Conservation (phyloP, 2,797 vertebrate species). For the Catamblyrhynchus diadema region DNA sequence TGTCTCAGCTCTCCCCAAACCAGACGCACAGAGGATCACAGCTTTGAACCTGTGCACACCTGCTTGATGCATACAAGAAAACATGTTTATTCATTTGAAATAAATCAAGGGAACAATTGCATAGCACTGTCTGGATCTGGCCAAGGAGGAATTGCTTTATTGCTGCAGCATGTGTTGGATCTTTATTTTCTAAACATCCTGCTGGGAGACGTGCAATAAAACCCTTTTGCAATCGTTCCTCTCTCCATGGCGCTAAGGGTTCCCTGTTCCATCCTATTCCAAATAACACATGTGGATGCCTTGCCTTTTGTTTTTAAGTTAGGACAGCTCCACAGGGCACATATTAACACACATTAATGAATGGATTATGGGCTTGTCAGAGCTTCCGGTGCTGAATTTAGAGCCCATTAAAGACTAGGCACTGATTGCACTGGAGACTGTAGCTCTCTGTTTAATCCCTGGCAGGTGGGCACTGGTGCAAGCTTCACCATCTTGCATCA, state of each 20-base stretch:
- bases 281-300: constrained; percentile 12
- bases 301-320: constrained; percentile 56
- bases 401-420: constrained; percentile 36
- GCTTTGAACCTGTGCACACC: neutral
- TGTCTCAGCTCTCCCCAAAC: neutral
- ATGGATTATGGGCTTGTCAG: constrained; percentile 43
- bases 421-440: constrained; percentile 56
- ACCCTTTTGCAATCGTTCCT: constrained; percentile 18
- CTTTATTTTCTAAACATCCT: constrained; percentile 57
- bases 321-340: constrained; percentile 32
- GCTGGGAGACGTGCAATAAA: constrained; percentile 57
- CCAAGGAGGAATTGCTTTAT: constrained; percentile 54
- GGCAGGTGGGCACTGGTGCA: constrained; percentile 63
- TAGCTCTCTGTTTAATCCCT: constrained; percentile 68
- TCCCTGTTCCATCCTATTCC: constrained; percentile 18
- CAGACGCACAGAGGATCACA: neutral
- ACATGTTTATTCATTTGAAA: constrained; percentile 19
- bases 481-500: constrained; percentile 62
- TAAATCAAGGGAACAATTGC: constrained; percentile 36
- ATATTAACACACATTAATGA: constrained; percentile 64
- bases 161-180: constrained; percentile 46
- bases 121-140: constrained; percentile 34
- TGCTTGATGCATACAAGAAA: neutral
- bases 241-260: constrained; percentile 9
- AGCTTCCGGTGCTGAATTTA: constrained; percentile 63